Conservation (phyloP, 2,888 invertebrate species). For the Diplazon laetatorius region DNA sequence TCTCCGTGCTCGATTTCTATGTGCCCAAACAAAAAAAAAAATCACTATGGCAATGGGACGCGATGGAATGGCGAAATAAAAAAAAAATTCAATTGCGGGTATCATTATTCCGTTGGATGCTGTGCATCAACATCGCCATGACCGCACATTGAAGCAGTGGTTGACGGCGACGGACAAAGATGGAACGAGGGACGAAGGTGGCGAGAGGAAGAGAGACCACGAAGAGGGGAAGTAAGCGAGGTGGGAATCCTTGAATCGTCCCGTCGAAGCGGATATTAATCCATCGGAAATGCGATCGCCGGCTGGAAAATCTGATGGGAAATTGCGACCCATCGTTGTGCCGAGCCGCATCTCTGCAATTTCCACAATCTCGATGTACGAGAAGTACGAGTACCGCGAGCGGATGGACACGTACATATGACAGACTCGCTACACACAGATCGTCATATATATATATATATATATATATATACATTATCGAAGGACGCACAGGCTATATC, state of each 20-base stretch:
- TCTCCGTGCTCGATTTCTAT: too few species aligned
- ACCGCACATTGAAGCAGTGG: neutral
- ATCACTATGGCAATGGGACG: too few species aligned
- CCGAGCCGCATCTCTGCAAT: slow-evolving; percentile 21
- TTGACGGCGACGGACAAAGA: neutral
- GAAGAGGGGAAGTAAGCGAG: neutral
- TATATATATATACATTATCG: neutral
- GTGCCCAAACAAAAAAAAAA: too few species aligned
- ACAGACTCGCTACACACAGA: neutral
- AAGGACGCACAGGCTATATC: neutral
- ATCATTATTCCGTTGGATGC: neutral
- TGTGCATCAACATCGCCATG: neutral
- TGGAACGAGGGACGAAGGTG: neutral
- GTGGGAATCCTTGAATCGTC: slow-evolving; percentile 47
- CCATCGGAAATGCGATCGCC: slow-evolving; percentile 57
- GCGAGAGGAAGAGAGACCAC: neutral
- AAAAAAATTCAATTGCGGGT: neutral
- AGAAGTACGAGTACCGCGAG: neutral
- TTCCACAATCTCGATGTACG: slow-evolving; percentile 29
- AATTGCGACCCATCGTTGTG: slow-evolving; percentile 54
- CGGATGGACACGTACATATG: too few species aligned
- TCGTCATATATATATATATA: neutral
- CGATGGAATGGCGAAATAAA: neutral
- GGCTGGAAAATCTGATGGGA: slow-evolving; percentile 63
- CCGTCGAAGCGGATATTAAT: slow-evolving; percentile 61